phyloP scores from a whole-genome alignment of 2,888 invertebrate species.

The Athalia cordata region DNA sequence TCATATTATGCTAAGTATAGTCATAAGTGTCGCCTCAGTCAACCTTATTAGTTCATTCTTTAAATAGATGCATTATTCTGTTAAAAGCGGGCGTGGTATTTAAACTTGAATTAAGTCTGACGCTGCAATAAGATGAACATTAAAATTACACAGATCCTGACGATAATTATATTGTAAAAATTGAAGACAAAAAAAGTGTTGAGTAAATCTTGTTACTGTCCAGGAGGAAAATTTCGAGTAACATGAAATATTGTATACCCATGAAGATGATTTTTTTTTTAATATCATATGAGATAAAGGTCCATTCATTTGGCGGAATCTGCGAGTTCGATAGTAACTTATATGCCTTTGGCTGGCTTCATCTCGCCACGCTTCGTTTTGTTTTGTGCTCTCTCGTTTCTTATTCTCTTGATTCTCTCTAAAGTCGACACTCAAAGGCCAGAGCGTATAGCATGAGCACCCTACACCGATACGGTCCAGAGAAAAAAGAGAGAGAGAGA shows the following conservation, averaged over 20 bases:
- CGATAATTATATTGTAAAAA: no score
- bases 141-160: not conserved
- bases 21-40: constrained; percentile 51
- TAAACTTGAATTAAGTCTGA: constrained; percentile 34
- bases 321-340: constrained; percentile 15
- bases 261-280: not conserved
- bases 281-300: constrained; percentile 18
- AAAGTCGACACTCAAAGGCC: constrained; percentile 24
- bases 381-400: constrained; percentile 19
- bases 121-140: not conserved
- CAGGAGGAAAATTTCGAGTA: no score
- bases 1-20: constrained; percentile 57
- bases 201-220: no score
- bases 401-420: constrained; percentile 1
- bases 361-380: constrained; percentile 9
- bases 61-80: constrained; percentile 42
- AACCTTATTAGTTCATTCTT: constrained; percentile 44
- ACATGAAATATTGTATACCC: no score
- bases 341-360: constrained; percentile 6
- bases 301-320: constrained; percentile 22
- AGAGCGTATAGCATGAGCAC: not conserved
- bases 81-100: constrained; percentile 36
- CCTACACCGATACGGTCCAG: constrained; percentile 24
- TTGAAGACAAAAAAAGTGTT: no score
- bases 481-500: not conserved